Evolutionary conservation across 2,888 invertebrate species (phyloP), one percentile per base, ranked within the genome.

Genomic region (Acleris emargana): DNA sequence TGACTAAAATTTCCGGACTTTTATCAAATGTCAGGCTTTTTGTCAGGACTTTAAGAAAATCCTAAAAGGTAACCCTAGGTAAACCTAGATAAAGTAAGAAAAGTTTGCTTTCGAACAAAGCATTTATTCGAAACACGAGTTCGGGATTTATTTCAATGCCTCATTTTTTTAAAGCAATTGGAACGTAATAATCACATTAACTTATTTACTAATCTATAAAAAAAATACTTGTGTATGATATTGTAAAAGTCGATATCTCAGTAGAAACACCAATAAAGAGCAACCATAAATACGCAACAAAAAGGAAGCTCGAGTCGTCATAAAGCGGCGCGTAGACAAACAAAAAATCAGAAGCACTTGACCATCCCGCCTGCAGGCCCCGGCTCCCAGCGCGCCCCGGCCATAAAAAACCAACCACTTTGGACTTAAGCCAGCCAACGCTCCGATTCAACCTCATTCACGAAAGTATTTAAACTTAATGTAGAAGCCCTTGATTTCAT

Each of bases 341-440:
- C 69, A 68, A 68, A 68, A 70, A 68, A 67, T 64, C 47, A 62
- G 69, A 73, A 77, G 73, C 83, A 87, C 89, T 89, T 88, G 89
- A 88, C 83, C 79, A 79, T 72, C 70, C 78, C 77, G 76, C 73
- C 75, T 79, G 32, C 32, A 32, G 32, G 32, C 32, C 32, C 9
- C 32, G 82, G 82, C 81, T 83, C 78, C 80, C 77, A 79, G 77
- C 81, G 73, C 74, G 76, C 76, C 79, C 77, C 73, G 78, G 76
- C 78, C 80, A 87, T 87, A 89, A 90, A 90, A 89, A 91, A 86
- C 82, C 82, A 85, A 84, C 80, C 88, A 87, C 87, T 90, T 89
- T 90, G 91, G 90, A 84, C 81, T 76, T 73, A 74, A 85, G 89
- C 91, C 91, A 90, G 83, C 76, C 76, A 72, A 75, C 79, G 80